phyloP scores from a whole-genome alignment of 2,797 vertebrate genomes.

The Tangara arthus region DNA sequence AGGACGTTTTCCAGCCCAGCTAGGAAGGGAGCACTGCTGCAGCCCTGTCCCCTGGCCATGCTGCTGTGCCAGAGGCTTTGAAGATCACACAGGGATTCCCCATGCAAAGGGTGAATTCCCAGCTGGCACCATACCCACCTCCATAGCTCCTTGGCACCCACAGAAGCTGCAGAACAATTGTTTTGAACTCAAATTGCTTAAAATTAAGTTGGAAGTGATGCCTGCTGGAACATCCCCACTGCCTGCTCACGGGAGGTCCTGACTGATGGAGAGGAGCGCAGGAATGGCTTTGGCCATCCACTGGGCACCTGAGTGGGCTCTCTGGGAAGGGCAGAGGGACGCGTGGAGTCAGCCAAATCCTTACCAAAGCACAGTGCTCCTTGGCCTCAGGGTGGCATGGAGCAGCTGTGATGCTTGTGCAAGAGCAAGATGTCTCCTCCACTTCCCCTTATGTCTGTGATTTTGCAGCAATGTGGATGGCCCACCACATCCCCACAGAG shows the following conservation, averaged over 20 bases:
- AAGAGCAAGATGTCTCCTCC: background rate
- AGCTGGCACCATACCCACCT: conserved; percentile 3
- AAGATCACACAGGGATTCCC: conserved; percentile 36
- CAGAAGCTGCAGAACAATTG: background rate
- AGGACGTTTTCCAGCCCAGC: background rate
- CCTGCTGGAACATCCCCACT: background rate
- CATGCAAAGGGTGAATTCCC: conserved; percentile 26
- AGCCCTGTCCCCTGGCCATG: background rate
- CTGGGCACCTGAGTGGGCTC: background rate
- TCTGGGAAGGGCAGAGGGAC: background rate
- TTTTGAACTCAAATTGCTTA: background rate
- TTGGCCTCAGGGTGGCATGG: background rate
- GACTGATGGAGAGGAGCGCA: background rate
- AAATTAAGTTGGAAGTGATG: background rate
- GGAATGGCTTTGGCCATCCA: background rate
- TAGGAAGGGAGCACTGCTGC: accelerated
- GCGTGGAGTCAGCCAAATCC: background rate
- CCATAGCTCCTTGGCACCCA: background rate
- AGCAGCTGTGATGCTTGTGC: background rate
- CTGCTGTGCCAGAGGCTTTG: background rate
- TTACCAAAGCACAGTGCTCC: background rate
- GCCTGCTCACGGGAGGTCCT: background rate
- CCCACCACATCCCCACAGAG: background rate
- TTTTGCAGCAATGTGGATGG: accelerated
- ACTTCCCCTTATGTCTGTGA: accelerated